Evolutionary conservation across 2,888 invertebrate genomes (phyloP).

Genomic region (Coronaproctus castanopsis): DNA sequence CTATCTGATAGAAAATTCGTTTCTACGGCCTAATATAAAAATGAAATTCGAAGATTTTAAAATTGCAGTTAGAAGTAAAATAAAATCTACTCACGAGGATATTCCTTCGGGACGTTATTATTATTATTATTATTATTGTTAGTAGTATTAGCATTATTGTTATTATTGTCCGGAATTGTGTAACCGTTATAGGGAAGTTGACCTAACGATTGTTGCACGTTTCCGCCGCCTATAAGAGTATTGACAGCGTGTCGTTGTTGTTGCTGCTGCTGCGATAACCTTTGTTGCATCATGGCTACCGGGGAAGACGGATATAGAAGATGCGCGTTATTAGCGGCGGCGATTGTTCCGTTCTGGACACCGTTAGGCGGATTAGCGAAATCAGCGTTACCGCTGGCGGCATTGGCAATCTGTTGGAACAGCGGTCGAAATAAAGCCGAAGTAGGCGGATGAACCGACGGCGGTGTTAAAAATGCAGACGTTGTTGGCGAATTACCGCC

Average conservation of each 20-base stretch:
- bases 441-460: neutral
- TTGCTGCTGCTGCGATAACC: neutral
- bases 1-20: too few species aligned
- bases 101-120: too few species aligned
- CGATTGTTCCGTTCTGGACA: neutral
- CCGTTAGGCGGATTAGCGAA: neutral
- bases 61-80: too few species aligned
- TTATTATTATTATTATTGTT: too few species aligned
- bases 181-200: neutral
- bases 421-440: neutral
- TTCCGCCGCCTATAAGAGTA: neutral
- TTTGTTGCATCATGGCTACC: neutral
- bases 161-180: neutral
- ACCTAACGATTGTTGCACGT: neutral
- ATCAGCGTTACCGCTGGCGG: too few species aligned
- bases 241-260: neutral
- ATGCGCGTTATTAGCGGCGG: neutral
- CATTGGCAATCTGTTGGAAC: neutral
- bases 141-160: too few species aligned
- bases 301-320: neutral
- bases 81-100: too few species aligned
- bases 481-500: neutral
- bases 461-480: neutral
- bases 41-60: too few species aligned
- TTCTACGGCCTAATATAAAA: too few species aligned